Percentiles rank a stretch among this genome's conserved stretches.
Conservation (phyloP, 2,888 invertebrate species). For the Limnephilus rhombicus region DNA sequence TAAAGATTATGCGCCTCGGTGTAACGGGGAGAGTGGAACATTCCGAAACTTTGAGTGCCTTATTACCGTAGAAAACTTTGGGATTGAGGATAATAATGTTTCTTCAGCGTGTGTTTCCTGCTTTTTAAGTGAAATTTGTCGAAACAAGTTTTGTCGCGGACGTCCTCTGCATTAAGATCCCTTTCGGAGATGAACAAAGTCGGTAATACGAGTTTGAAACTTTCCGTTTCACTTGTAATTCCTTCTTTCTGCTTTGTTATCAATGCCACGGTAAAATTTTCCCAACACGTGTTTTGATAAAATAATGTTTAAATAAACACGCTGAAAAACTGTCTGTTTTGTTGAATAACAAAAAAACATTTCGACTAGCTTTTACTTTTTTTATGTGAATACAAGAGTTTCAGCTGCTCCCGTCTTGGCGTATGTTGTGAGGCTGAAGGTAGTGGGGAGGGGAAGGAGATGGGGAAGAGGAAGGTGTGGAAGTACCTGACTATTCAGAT, state of each 20-base stretch:
- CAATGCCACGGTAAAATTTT: conserved; percentile 22
- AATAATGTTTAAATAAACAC: neutral
- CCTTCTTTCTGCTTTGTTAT: conserved; percentile 56
- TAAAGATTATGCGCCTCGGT: conserved; percentile 33
- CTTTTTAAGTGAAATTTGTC: conserved; percentile 63
- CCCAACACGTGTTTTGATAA: neutral
- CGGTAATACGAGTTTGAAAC: conserved; percentile 51
- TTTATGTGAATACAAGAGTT: too few relatives aligned
- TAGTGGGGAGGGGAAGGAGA: too few relatives aligned
- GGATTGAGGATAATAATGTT: conserved; percentile 60
- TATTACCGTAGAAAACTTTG: conserved; percentile 60
- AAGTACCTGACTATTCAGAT: too few relatives aligned
- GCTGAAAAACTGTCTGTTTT: neutral
- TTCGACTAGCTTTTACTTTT: neutral
- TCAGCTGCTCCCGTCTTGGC: too few relatives aligned
- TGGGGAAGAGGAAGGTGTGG: too few relatives aligned
- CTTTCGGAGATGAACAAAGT: conserved; percentile 56
- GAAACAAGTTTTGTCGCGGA: conserved; percentile 50
- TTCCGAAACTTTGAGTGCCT: conserved; percentile 55
- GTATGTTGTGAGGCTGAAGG: too few relatives aligned
- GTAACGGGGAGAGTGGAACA: conserved; percentile 54
- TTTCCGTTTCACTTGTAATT: conserved; percentile 52
- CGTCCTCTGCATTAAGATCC: conserved; percentile 57
- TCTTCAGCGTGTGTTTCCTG: conserved; percentile 61
- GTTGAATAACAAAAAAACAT: neutral